Evolutionary conservation across 2,113 vertebrate genomes (phyloP).

Genomic region (Carassius gibelio): DNA sequence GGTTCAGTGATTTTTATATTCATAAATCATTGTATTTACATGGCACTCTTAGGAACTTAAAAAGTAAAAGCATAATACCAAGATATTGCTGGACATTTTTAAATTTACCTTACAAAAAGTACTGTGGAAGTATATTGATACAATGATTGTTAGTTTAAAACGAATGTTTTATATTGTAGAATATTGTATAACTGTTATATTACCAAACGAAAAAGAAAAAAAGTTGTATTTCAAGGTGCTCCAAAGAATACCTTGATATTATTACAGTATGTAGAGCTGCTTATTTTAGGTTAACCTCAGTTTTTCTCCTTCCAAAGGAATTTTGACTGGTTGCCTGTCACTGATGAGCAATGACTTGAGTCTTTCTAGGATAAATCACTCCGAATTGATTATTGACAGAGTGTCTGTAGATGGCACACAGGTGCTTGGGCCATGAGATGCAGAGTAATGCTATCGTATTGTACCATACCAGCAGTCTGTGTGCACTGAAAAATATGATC

Average conservation of each 20-base stretch:
- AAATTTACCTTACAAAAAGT: not conserved
- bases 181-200: too few relatives aligned
- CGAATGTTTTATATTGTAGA: too few relatives aligned
- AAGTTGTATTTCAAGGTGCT: not conserved
- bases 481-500: constrained; percentile 34
- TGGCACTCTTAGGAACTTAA: not conserved
- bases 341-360: constrained; percentile 6
- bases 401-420: constrained; percentile 7
- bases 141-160: not conserved
- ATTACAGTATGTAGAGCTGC: not conserved
- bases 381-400: constrained; percentile 22
- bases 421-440: constrained; percentile 2
- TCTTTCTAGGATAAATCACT: constrained; percentile 27
- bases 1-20: not conserved
- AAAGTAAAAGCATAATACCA: not conserved
- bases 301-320: not conserved
- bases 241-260: not conserved
- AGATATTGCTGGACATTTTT: not conserved
- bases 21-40: not conserved
- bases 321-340: not conserved
- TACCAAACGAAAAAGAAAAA: not conserved
- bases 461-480: constrained; percentile 2
- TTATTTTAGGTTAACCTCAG: not conserved
- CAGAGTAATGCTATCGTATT: not conserved
- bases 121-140: not conserved